Evolutionary conservation across 2,888 invertebrate genomes (phyloP), one percentile per base, ranked within the genome.

Genomic region (Oegoconia quadripuncta): DNA sequence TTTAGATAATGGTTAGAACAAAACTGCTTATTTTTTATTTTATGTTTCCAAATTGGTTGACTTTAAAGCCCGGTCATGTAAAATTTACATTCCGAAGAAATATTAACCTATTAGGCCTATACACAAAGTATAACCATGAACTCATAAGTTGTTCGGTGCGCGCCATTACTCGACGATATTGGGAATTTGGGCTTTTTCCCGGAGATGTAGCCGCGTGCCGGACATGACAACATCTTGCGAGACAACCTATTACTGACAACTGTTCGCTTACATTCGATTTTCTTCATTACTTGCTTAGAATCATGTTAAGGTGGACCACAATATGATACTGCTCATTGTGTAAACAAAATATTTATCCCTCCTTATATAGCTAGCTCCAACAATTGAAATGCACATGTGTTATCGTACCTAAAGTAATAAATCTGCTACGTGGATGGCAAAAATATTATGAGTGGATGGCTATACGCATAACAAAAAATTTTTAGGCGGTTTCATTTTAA

Each of bases 231-330:
- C 82, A 83, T 86, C 82, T 83, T 86, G 84, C 74, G 52, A 65
- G 64, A 79, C 76, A 78, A 76, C 76, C 81, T 78, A 83, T 84
- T 84, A 83, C 72, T 60, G 59, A 63, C 75, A 78, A 81, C 74
- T 81, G 77, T 74, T 73, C 59, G 48, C 67, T 56, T 57, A 44
- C 43, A 44, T 44, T 35, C 12, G 11, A 37, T 31, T 31, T 49
- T 55, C 61, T 55, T 48, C 59, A 60, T 62, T 52, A 57, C n/a
- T n/a, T 65, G 62, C 64, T 63, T 71, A 62, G n/a, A n/a, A n/a
- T n/a, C n/a, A n/a, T 27, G n/a, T 22, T 22, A 22, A n/a, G n/a
- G 22, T 22, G 9, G 9, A 22, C 22, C 22, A 3, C 2, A 22
- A 22, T 22, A 22, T 7, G 7, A 18, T 18, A 9, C 9, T 2